Base-by-base conservation (phyloP, 2,797 vertebrate genomes). In the Catostomus latipinnis region DNA sequence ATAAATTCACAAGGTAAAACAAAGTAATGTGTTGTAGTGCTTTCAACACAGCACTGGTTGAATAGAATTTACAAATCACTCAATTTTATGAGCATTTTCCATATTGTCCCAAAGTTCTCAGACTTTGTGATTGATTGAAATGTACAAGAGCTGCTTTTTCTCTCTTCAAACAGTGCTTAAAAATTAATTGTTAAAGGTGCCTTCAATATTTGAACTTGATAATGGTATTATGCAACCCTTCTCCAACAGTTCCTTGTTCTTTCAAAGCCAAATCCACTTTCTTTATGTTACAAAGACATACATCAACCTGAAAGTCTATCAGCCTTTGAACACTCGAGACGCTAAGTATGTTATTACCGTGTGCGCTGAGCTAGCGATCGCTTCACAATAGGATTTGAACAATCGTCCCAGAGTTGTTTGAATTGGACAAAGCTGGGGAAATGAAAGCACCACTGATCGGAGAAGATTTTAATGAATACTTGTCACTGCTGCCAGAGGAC, bases 381-480 rank as follows among this genome's bases (percentile, higher is more conserved):
- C 49, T 60, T 4, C 69, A 66, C 22, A 63, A 78, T 61, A 53
- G n/a, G 70, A 14, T 66, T 45, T 14, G 46, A 66, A 81, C 75
- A 78, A 61, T 81, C 12, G 18, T 48, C 48, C 18, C 16, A 45
- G 48, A 62, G 71, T 50, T 6, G 3, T 12, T 54, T 76, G 22
- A 70, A 75, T 74, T 57, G 57, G 82, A 80, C 50, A 82, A 72
- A 73, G 63, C 63, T 14, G 48, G 61, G 56, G 63, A 60, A 85
- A 82, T 76, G 78, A 78, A 53, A 50, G 46, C 22, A 45, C 56
- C 75, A 68, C 62, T 68, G 66, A 61, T 34, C 43, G 34, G 54
- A 63, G 57, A 82, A 66, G 74, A 62, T n/a, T 75, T 85, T 85
- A 83, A 83, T 80, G 74, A 85, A 71, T 76, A 80, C 82, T 69